phyloP scores from a whole-genome alignment of 1,140 invertebrate species.

The Euglossa dilemma region DNA sequence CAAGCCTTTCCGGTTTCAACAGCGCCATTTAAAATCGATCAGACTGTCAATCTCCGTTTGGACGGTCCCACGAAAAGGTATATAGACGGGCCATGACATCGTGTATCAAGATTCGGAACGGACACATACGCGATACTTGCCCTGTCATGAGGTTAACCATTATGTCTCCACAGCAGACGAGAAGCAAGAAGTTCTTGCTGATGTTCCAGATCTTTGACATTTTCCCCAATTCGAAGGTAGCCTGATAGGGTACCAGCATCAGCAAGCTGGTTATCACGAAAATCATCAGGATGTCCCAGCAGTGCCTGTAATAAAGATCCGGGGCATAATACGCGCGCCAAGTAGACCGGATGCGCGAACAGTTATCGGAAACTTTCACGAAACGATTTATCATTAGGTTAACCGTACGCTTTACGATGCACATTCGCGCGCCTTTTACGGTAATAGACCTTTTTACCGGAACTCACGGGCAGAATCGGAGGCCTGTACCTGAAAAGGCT shows the following conservation, averaged over 20 bases:
- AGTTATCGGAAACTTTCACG: conserved; percentile 12
- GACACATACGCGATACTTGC: conserved; percentile 56
- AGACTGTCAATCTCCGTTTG: background rate
- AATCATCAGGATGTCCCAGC: conserved; percentile 75
- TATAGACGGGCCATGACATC: background rate
- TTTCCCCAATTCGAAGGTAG: conserved; percentile 68
- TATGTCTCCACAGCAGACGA: conserved; percentile 71
- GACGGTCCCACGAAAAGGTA: background rate
- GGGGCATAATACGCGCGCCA: background rate
- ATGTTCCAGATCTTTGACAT: conserved; percentile 55
- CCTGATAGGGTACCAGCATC: conserved; percentile 72
- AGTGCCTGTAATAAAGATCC: conserved; percentile 35
- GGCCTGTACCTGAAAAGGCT: conserved; percentile 76
- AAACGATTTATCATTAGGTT: conserved; percentile 12
- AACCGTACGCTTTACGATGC: background rate
- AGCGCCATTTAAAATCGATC: background rate
- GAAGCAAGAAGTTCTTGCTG: conserved; percentile 69
- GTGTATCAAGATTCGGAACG: background rate
- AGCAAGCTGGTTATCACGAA: conserved; percentile 62
- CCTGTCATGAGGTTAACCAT: conserved; percentile 76
- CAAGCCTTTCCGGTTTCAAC: no score
- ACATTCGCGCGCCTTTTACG: background rate
- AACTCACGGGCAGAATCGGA: background rate
- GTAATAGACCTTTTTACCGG: background rate
- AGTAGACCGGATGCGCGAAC: conserved; percentile 15